These are phyloP conservation scores for Tipula vernalis DNA, from an alignment of 2,888 invertebrate species.

Conservation along the genomic window DNA sequence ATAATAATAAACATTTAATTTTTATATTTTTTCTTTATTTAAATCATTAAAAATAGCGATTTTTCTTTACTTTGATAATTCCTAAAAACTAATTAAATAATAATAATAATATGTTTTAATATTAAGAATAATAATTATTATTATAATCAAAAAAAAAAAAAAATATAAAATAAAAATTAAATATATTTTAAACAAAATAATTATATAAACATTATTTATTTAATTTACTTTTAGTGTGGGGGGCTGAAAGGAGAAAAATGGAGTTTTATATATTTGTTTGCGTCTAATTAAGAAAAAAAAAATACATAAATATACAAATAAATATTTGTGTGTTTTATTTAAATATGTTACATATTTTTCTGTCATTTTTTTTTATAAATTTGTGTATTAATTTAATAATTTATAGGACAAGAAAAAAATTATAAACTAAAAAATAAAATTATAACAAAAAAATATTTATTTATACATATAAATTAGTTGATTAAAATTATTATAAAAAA, in stretches of 20 bases:
- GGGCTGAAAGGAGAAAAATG: neutral
- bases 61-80: neutral
- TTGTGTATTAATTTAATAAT: neutral
- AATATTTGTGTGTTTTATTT: neutral
- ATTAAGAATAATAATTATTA: neutral
- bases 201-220: neutral
- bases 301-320: neutral
- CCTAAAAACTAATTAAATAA: slow-evolving; percentile 4
- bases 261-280: neutral
- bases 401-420: neutral
- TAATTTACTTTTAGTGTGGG: neutral
- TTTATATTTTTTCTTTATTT: neutral
- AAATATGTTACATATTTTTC: neutral
- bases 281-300: neutral
- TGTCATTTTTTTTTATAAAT: neutral
- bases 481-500: neutral
- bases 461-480: neutral
- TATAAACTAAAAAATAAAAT: neutral
- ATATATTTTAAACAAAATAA: neutral
- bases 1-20: neutral
- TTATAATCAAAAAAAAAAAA: neutral
- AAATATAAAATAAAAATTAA: neutral
- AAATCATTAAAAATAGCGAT: neutral
- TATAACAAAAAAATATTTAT: neutral
- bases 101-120: neutral